Base-by-base conservation (phyloP, 2,888 invertebrate species). In the Busseola fusca region DNA sequence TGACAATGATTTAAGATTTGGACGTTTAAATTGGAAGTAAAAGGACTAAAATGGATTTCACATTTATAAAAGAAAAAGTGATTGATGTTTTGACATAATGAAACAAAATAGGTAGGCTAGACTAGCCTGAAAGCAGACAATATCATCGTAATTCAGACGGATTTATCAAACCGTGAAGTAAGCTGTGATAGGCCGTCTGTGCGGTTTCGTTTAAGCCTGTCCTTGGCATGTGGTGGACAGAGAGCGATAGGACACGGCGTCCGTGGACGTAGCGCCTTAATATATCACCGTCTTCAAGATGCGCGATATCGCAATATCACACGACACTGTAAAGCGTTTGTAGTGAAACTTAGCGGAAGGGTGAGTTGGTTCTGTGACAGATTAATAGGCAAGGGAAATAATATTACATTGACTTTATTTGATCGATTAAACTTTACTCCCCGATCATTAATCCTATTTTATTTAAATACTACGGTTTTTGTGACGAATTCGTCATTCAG, bases 251-350 rank as follows among this genome's bases (percentile, higher is more conserved):
- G 27, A 58, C 42, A 69, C 50, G 34, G 72, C 78, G 66, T 34
- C 65, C 58, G 64, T 59, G 74, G 56, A 1, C 60, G 42, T 69
- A 56, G 57, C 27, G 56, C 52, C 21, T 50, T 59, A 21, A 74
- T 79, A 67, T 74, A 67, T 78, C 75, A 74, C 66, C 64, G 64
- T 64, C 52, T 64, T 25, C 42, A 34, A 70, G 58, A 63, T 25
- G 21, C 50, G 69, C 45, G 30, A 67, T 42, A 64, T 67, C 60
- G 21, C 52, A 45, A 63, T 14, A 50, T 12, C 63, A 66, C 60
- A 34, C 30, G 27, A 60, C 52, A 27, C 30, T 37, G 52, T 64
- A 12, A 37, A 69, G 30, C 40, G 21, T 64, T 68, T 54, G 21
- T 45, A 52, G 42, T 65, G 4, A 48, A 63, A 57, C 14, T 54